Percentiles rank a stretch among this genome's conserved stretches.
These are phyloP conservation scores for Campylorhamphus procurvoides DNA, from an alignment of 2,113 vertebrate species.

Conservation along the genomic window DNA sequence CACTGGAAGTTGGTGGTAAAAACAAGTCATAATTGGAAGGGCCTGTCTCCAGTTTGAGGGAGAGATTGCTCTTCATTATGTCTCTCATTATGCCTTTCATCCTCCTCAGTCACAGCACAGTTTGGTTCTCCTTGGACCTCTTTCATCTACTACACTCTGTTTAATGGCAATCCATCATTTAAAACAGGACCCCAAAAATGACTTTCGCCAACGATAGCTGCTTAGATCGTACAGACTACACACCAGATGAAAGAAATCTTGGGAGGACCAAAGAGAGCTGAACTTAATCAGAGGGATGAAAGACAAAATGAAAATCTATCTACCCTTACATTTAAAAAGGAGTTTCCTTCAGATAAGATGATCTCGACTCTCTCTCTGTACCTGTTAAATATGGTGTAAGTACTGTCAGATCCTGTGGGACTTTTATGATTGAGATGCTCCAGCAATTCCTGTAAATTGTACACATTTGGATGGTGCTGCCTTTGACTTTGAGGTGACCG, in stretches of 20 bases:
- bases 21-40: slow-evolving; percentile 44
- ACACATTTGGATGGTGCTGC: slow-evolving; percentile 24
- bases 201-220: not conserved
- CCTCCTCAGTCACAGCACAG: slow-evolving; percentile 13
- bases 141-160: slow-evolving; percentile 46
- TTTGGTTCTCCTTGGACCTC: slow-evolving; percentile 42
- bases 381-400: slow-evolving; percentile 48
- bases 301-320: slow-evolving; percentile 52
- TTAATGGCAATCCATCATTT: slow-evolving; percentile 55
- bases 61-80: slow-evolving; percentile 40
- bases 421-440: slow-evolving; percentile 47
- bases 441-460: slow-evolving; percentile 44
- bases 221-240: slow-evolving; percentile 53
- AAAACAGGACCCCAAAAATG: slow-evolving; percentile 2
- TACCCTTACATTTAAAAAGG: slow-evolving; percentile 53
- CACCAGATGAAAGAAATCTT: slow-evolving; percentile 53
- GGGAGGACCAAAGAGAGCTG: slow-evolving; percentile 39
- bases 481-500: slow-evolving; percentile 26
- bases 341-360: slow-evolving; percentile 55
- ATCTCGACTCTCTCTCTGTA: slow-evolving; percentile 2
- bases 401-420: slow-evolving; percentile 30
- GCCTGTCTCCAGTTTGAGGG: slow-evolving; percentile 9
- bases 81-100: slow-evolving; percentile 44
- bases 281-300: slow-evolving; percentile 58
- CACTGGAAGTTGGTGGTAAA: not conserved